Evolutionary conservation across 2,888 invertebrate species (phyloP).

Genomic region (Melanophora roralis): DNA sequence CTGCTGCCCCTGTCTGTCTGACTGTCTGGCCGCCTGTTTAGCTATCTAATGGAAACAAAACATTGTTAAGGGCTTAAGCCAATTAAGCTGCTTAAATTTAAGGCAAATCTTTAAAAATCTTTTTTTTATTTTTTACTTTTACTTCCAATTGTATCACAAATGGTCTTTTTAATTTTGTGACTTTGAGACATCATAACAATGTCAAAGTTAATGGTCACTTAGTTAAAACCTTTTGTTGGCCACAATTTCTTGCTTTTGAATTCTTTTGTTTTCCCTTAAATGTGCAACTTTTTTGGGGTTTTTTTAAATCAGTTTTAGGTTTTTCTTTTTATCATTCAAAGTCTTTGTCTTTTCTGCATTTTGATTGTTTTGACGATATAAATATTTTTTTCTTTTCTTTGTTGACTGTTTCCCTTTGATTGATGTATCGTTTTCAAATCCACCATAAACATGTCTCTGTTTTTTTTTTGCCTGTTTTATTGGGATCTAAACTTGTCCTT

Average conservation of each 20-base stretch:
- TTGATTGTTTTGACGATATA: constrained; percentile 53
- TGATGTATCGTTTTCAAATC: constrained; percentile 62
- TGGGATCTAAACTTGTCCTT: constrained; percentile 42
- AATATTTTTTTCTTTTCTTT: constrained; percentile 17
- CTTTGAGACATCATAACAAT: constrained; percentile 57
- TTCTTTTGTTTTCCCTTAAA: constrained; percentile 42
- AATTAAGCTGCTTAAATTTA: constrained; percentile 52
- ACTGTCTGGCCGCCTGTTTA: not conserved
- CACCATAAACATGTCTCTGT: constrained; percentile 60
- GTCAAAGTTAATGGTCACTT: constrained; percentile 59
- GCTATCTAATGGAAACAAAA: not conserved
- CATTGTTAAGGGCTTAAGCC: constrained; percentile 54
- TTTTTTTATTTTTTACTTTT: constrained; percentile 16
- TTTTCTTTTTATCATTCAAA: constrained; percentile 61
- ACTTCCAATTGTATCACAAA: constrained; percentile 13
- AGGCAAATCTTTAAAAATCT: constrained; percentile 20
- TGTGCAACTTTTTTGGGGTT: not conserved
- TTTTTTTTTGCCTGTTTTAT: constrained; percentile 42
- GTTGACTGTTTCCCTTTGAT: constrained; percentile 53
- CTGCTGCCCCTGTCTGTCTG: not conserved
- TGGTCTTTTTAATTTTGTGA: constrained; percentile 16
- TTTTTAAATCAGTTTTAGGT: not conserved
- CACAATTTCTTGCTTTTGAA: not conserved
- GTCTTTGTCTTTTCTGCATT: constrained; percentile 39
- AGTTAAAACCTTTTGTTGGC: not conserved